Percentiles rank a stretch among this genome's conserved stretches.
phyloP scores from a whole-genome alignment of 2,888 invertebrate species.

The Erannis defoliaria region DNA sequence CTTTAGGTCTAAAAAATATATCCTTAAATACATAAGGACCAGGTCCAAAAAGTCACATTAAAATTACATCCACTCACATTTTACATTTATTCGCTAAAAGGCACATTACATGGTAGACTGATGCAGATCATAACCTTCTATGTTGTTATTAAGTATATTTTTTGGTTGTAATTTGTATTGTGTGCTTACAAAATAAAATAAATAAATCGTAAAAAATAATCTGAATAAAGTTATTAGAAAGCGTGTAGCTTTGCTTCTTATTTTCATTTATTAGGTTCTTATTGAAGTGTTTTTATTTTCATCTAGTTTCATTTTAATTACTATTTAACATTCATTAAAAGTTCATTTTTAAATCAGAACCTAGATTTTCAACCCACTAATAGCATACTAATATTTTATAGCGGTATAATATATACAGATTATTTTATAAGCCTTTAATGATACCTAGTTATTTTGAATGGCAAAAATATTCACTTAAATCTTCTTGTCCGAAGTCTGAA shows the following conservation, averaged over 20 bases:
- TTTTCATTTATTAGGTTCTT: neutral
- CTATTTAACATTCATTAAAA: neutral
- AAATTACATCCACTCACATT: no score
- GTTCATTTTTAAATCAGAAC: neutral
- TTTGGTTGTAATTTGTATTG: no score
- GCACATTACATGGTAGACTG: no score
- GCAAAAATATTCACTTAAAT: neutral
- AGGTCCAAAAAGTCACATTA: no score
- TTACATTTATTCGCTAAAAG: no score
- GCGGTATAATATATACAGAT: neutral
- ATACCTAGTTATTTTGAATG: neutral
- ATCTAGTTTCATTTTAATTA: neutral
- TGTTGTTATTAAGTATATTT: no score
- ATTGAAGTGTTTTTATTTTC: neutral
- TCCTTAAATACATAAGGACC: no score
- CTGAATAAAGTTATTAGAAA: no score
- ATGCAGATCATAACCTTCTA: no score
- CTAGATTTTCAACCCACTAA: neutral
- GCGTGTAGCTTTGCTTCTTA: neutral
- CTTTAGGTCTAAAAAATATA: no score
- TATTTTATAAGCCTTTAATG: slow-evolving; percentile 1
- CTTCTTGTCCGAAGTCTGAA: neutral
- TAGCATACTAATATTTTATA: neutral
- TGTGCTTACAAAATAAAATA: no score
- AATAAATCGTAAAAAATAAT: no score